Percentiles rank a stretch among this genome's conserved stretches.
These are phyloP conservation scores for Eilema sororculum DNA, from an alignment of 2,888 invertebrate species.

Conservation along the genomic window DNA sequence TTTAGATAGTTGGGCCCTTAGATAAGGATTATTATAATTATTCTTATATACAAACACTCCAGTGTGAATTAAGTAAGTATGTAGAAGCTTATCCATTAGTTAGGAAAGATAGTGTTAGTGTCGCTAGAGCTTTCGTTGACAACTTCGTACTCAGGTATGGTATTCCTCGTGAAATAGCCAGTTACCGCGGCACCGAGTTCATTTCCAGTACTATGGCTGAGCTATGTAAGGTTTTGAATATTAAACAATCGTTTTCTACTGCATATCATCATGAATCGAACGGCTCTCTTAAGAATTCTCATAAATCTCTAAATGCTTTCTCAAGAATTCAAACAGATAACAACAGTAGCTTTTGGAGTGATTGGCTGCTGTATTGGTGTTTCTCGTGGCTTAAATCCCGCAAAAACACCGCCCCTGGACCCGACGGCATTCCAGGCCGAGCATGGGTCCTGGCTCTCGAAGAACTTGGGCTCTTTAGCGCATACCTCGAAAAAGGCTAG, in stretches of 20 bases:
- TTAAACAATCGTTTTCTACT: neutral
- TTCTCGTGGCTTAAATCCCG: too few relatives aligned
- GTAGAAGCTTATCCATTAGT: slow-evolving; percentile 5
- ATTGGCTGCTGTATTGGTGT: slow-evolving; percentile 19
- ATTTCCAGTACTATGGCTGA: slow-evolving; percentile 13
- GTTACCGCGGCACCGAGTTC: slow-evolving; percentile 10
- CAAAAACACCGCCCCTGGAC: too few relatives aligned
- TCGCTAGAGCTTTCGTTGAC: slow-evolving; percentile 26
- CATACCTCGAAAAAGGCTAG: too few relatives aligned
- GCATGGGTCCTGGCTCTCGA: too few relatives aligned
- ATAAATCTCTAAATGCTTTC: slow-evolving; percentile 12
- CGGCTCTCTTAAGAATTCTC: neutral
- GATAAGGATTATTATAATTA: too few relatives aligned
- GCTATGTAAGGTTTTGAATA: slow-evolving; percentile 4
- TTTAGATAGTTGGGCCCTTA: too few relatives aligned
- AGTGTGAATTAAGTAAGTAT: too few relatives aligned
- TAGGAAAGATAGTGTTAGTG: slow-evolving; percentile 6
- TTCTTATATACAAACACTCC: too few relatives aligned
- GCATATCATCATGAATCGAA: slow-evolving; percentile 7
- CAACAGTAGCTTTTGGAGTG: neutral
- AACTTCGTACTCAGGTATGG: slow-evolving; percentile 29
- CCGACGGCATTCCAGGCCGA: too few relatives aligned
- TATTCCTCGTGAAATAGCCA: slow-evolving; percentile 1
- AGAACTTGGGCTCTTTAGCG: too few relatives aligned
- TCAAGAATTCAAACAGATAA: slow-evolving; percentile 11